phyloP scores from a whole-genome alignment of 2,797 vertebrate genomes.

The Pangasius mekongensis region DNA sequence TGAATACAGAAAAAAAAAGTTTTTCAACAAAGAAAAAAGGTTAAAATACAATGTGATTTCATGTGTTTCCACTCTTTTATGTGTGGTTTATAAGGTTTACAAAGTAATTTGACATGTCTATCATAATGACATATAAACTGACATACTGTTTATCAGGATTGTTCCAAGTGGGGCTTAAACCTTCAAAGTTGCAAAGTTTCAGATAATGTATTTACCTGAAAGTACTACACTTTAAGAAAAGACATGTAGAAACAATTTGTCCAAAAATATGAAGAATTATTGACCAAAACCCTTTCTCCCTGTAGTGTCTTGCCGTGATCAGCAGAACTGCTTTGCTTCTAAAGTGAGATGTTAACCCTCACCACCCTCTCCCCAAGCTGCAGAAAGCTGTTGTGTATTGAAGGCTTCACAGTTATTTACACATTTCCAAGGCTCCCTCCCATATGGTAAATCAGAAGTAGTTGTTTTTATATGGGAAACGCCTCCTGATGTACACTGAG shows the following conservation, averaged over 20 bases:
- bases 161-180: not conserved
- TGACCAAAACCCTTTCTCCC: not conserved
- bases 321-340: not conserved
- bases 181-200: not conserved
- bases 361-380: slow-evolving; percentile 8
- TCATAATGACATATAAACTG: not conserved
- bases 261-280: not conserved
- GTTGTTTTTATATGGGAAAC: slow-evolving; percentile 52
- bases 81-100: not conserved
- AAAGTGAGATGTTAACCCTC: slow-evolving; percentile 28
- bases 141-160: not conserved
- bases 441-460: slow-evolving; percentile 38
- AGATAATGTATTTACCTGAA: not conserved
- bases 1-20: not conserved
- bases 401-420: slow-evolving; percentile 41
- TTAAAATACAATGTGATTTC: not conserved
- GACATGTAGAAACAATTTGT: no score
- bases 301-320: not conserved
- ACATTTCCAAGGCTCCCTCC: slow-evolving; percentile 40
- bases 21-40: not conserved
- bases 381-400: not conserved
- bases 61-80: not conserved
- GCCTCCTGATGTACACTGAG: slow-evolving; percentile 42
- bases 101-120: not conserved
- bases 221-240: not conserved